phyloP scores from a whole-genome alignment of 2,113 vertebrate species.

The Myocastor coypus region DNA sequence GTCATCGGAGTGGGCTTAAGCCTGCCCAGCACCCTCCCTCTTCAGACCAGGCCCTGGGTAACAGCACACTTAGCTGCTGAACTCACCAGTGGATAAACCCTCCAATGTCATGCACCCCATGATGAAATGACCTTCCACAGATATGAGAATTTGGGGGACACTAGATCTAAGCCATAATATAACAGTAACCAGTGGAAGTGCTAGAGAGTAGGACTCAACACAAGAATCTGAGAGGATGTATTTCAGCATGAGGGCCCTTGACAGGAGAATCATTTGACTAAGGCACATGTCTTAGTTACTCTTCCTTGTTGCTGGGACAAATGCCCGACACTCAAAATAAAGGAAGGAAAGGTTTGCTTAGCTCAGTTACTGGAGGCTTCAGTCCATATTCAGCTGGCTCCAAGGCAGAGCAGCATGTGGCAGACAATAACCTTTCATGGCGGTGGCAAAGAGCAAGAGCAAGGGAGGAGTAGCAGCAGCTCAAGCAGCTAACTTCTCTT shows the following conservation, averaged over 20 bases:
- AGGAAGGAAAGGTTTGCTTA: no score
- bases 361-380: no score
- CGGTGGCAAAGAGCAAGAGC: no score
- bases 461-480: no score
- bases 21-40: neutral
- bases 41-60: neutral
- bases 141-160: neutral
- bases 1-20: neutral
- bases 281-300: no score
- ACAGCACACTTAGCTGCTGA: neutral
- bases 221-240: neutral
- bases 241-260: neutral
- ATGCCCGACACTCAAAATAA: no score
- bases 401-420: no score
- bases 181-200: neutral
- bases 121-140: neutral
- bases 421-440: no score
- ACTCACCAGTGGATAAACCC: neutral
- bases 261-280: neutral
- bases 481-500: no score
- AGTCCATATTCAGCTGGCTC: no score
- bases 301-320: no score
- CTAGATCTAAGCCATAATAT: neutral
- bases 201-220: neutral
- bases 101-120: neutral